Evolutionary conservation across 2,888 invertebrate species (phyloP), one percentile per base, ranked within the genome.

Genomic region (Xestoiulus laeticollis): DNA sequence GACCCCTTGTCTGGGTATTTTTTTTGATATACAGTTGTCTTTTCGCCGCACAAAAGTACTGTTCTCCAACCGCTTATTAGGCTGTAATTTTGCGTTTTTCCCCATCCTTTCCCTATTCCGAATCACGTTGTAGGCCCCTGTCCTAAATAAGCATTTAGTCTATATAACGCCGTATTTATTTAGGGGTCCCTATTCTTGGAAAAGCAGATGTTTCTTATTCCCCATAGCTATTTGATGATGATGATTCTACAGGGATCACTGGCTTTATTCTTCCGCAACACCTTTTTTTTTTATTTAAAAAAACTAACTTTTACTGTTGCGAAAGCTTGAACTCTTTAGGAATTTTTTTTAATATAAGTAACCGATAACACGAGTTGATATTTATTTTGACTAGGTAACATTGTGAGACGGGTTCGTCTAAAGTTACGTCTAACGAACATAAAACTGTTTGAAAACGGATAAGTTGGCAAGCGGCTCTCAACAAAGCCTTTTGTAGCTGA

Each of bases 311-410:
- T 59, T 22, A 22, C 22, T n/a, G 59, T 59, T 22, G n/a, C 22
- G 59, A 59, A 22, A n/a, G 22, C n/a, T 4, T 19, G 48, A 48
- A 48, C 48, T 48, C 48, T 0, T n/a, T n/a, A n/a, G 0, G 16
- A 14, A 4, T 48, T 14, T 48, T 48, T 48, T 48, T 48, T 48
- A 48, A 48, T 48, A 14, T 19, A 19, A 48, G 48, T 48, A 48
- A 48, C 59, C 59, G 59, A 59, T 59, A 59, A 59, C 59, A 59
- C 59, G 59, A 19, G 59, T 59, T 59, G 59, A n/a, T 59, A 59
- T 59, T 59, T 59, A 59, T 59, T 59, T 59, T 59, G 59, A 59
- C 59, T 59, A 59, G 59, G 59, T 59, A 59, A 59, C 59, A 59
- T 22, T 19, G 59, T 22, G 59, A 59, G 59, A 59, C 59, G 59